Percentiles rank a stretch among this genome's conserved stretches.
phyloP scores from a whole-genome alignment of 2,113 vertebrate genomes.

The Rhinoderma darwinii region DNA sequence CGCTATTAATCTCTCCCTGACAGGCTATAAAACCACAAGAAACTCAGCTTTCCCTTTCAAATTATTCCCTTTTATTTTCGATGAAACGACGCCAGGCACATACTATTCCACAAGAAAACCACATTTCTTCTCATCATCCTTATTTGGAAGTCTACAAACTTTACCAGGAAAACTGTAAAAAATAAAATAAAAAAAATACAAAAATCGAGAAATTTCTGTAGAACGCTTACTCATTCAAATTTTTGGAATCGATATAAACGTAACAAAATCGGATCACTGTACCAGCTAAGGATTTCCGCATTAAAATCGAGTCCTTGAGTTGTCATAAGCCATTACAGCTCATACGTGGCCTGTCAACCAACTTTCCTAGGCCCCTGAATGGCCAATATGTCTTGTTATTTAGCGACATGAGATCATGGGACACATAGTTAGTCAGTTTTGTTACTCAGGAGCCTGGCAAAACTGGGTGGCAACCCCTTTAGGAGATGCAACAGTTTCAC shows the following conservation, averaged over 20 bases:
- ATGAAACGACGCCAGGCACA: not conserved
- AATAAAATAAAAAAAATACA: too few species aligned
- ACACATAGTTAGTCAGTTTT: too few species aligned
- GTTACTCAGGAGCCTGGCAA: too few species aligned
- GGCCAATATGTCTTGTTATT: not conserved
- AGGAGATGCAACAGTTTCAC: too few species aligned
- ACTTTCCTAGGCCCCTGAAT: not conserved
- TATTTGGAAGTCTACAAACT: slow-evolving; percentile 18
- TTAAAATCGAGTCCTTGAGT: not conserved
- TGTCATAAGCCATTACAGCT: not conserved
- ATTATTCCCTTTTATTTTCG: not conserved
- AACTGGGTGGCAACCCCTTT: too few species aligned
- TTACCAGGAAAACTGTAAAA: not conserved
- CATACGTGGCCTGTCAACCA: not conserved
- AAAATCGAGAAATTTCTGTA: not conserved
- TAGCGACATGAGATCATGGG: too few species aligned
- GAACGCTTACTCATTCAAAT: not conserved
- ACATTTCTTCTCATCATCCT: not conserved
- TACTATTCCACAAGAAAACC: not conserved
- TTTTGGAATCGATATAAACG: not conserved
- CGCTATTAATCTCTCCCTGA: not conserved
- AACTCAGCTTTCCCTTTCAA: not conserved
- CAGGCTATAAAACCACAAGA: slow-evolving; percentile 34
- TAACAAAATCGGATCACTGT: not conserved
- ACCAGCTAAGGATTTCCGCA: not conserved